These are phyloP conservation scores for Phylloscopus collybita DNA, from an alignment of 2,797 vertebrate species.

Conservation along the genomic window DNA sequence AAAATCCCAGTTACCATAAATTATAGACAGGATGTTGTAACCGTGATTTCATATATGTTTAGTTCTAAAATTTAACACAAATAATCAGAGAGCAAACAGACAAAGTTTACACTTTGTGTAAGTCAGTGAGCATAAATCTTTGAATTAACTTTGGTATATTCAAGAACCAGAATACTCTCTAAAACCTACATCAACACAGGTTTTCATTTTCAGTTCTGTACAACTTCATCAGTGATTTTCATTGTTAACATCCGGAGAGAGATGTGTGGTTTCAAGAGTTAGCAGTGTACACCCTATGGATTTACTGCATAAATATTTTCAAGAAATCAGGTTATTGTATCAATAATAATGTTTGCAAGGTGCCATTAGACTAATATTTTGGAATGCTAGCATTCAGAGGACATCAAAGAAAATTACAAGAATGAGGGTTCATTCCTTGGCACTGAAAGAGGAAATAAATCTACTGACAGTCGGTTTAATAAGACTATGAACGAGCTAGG, in stretches of 20 bases:
- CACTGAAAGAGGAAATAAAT: background rate
- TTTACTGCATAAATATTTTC: background rate
- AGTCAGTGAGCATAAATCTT: background rate
- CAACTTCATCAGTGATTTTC: background rate
- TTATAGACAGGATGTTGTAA: background rate
- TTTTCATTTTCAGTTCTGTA: background rate
- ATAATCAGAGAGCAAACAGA: background rate
- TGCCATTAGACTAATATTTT: background rate
- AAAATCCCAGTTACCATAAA: background rate
- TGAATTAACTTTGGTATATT: background rate
- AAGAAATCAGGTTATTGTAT: background rate
- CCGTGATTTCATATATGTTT: rapidly evolving
- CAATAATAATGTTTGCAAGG: background rate
- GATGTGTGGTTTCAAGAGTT: background rate
- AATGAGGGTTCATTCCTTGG: background rate
- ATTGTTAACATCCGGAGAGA: background rate
- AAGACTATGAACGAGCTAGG: background rate
- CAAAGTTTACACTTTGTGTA: background rate
- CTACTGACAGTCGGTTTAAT: background rate
- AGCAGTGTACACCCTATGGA: background rate
- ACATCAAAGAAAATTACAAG: background rate
- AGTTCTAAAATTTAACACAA: background rate
- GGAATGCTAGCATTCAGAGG: background rate
- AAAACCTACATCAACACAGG: background rate
- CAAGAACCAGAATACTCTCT: background rate